Conservation (phyloP, 2,113 vertebrate species). For the Petromus typicus region DNA sequence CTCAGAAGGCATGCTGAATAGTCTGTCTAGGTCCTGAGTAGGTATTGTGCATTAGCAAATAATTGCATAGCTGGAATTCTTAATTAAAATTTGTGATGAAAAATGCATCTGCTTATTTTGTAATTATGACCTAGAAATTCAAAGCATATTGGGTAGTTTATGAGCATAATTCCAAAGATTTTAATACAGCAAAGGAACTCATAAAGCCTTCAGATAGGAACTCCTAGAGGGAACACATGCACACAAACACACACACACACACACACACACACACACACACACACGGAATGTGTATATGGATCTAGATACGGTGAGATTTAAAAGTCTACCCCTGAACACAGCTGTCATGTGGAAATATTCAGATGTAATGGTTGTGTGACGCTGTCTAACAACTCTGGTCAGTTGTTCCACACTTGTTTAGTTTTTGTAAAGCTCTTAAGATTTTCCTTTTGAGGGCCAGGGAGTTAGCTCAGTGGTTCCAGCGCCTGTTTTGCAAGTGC, state of each 20-base stretch:
- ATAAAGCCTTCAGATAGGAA: slow-evolving; percentile 22
- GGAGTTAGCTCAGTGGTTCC: too few species aligned
- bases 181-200: slow-evolving; percentile 58
- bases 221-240: neutral
- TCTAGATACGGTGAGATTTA: neutral
- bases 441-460: slow-evolving; percentile 47
- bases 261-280: neutral
- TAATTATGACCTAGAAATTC: slow-evolving; percentile 76
- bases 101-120: slow-evolving; percentile 76
- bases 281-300: too few species aligned
- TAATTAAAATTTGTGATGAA: slow-evolving; percentile 79
- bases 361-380: neutral
- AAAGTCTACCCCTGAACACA: neutral
- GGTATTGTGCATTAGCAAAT: slow-evolving; percentile 79
- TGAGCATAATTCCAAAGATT: slow-evolving; percentile 57
- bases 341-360: neutral
- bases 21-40: slow-evolving; percentile 30
- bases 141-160: slow-evolving; percentile 68
- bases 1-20: slow-evolving; percentile 68
- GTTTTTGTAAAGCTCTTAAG: slow-evolving; percentile 36
- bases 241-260: neutral
- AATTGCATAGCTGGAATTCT: slow-evolving; percentile 76
- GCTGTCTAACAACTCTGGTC: neutral
- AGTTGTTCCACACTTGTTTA: slow-evolving; percentile 17
- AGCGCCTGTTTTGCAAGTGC: too few species aligned